Percentiles rank a stretch among this genome's conserved stretches.
phyloP scores from a whole-genome alignment of 2,113 vertebrate species.

The Rhegmatorhina hoffmannsi region DNA sequence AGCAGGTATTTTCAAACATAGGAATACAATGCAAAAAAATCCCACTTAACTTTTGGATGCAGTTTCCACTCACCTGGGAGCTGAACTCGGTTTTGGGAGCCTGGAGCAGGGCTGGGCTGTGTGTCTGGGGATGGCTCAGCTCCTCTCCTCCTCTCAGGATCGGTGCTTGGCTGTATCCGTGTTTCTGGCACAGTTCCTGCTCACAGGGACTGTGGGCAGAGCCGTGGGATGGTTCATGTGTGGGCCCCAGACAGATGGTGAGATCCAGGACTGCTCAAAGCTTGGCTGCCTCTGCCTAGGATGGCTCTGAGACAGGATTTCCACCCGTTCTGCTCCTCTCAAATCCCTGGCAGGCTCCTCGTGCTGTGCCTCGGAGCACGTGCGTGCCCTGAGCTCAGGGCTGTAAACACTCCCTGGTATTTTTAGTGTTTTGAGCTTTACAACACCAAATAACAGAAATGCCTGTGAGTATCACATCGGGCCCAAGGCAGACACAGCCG shows the following conservation, averaged over 20 bases:
- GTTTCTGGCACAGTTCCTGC: not conserved
- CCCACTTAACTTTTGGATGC: not conserved
- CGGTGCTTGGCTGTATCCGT: not conserved
- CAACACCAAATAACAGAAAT: not conserved
- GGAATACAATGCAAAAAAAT: too few species aligned
- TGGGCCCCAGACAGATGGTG: not conserved
- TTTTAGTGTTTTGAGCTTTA: not conserved
- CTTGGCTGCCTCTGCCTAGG: not conserved
- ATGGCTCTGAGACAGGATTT: not conserved
- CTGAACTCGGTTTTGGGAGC: not conserved
- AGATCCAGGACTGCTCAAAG: not conserved
- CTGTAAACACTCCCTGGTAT: fast-evolving
- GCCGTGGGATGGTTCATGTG: not conserved
- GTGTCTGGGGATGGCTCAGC: fast-evolving
- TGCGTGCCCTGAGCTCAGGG: not conserved
- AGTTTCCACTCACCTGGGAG: not conserved
- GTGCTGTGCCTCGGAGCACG: fast-evolving
- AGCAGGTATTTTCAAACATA: not conserved
- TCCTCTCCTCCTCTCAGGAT: not conserved
- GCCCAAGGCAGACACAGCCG: not conserved
- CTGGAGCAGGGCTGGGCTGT: not conserved
- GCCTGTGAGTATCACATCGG: fast-evolving
- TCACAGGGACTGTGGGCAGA: not conserved
- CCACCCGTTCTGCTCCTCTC: not conserved
- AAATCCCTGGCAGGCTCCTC: not conserved